Base-by-base conservation (phyloP, 2,113 vertebrate genomes). In the Oncorhynchus keta region DNA sequence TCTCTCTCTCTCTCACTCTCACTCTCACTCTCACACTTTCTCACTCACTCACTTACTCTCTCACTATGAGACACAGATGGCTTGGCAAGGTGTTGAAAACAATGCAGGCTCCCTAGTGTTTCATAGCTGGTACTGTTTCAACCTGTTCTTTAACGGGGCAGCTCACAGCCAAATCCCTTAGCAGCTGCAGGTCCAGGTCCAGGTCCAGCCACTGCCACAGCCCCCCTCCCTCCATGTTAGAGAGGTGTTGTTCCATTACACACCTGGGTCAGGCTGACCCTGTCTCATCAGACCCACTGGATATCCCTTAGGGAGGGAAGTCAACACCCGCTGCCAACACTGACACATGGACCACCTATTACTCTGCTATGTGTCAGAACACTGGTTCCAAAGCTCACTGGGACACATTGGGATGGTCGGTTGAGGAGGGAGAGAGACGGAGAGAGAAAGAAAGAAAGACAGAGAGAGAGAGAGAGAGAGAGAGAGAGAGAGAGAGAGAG, bases 221-320 rank as follows among this genome's bases (percentile, higher is more conserved):
- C 26, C 28, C 65, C 28, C 65, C 28, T 14, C 24, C 61, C n/a
- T 64, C 61, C 30, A 61, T n/a, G 74, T 66, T 32, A 14, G 49
- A 74, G 55, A 66, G 9, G 65, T 68, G 77, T 3, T 24, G 55
- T 70, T 76, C 61, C 30, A 39, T 18, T 49, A 64, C 24, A 55
- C 57, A 72, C 20, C 45, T 28, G 39, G 67, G 11, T 48, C 24
- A 68, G 49, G 57, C 62, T 79, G 83, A 77, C 69, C 78, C 32
- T 45, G 30, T 39, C 59, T 3, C 12, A 57, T 22, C 20, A n/a
- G 59, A 61, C 59, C 20, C 59, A 73, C 69, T 13, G 75, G 72
- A 77, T 61, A 79, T 79, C 70, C 78, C 49, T 61, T 4, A 32
- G 59, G 49, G 49, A 30, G 24, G 24, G 24, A 13, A 66, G 3